A percentile compares a stretch with the other conserved stretches of the same genome.
Evolutionary conservation across 2,888 invertebrate genomes (phyloP).

Genomic region (Agrotis exclamationis): DNA sequence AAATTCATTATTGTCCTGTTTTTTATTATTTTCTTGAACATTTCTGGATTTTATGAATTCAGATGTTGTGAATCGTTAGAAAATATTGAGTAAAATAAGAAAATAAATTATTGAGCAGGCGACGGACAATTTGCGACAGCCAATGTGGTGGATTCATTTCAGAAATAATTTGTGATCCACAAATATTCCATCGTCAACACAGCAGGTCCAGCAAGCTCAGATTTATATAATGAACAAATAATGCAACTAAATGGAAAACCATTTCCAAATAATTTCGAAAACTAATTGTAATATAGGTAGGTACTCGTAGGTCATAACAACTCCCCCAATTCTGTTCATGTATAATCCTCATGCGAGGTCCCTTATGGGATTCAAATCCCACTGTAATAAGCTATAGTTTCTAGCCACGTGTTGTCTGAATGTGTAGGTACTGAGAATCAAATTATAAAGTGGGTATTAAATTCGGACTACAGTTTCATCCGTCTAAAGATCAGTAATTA

Average conservation of each 20-base stretch:
- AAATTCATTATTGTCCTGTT: background rate
- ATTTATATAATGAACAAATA: background rate
- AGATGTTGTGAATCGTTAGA: background rate
- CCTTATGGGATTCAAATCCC: constrained; percentile 43
- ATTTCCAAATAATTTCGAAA: constrained; percentile 3
- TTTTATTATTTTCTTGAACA: background rate
- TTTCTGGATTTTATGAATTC: background rate
- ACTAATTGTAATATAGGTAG: constrained; percentile 7
- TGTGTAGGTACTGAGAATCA: background rate
- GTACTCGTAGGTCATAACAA: constrained; percentile 19
- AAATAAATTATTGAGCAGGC: too few relatives aligned
- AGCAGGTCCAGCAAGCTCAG: background rate
- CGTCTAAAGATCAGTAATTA: too few relatives aligned
- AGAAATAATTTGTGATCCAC: background rate
- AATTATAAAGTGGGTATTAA: too few relatives aligned
- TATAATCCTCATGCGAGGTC: constrained; percentile 36
- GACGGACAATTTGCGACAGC: too few relatives aligned
- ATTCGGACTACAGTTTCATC: too few relatives aligned
- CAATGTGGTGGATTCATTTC: background rate
- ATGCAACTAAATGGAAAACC: background rate
- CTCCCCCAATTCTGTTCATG: constrained; percentile 20
- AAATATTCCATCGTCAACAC: background rate
- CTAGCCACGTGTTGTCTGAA: constrained; percentile 22
- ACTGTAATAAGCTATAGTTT: constrained; percentile 42
- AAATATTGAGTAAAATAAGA: background rate